Evolutionary conservation across 2,888 invertebrate genomes (phyloP), one percentile per base, ranked within the genome.

Genomic region (Drosophila atripex): DNA sequence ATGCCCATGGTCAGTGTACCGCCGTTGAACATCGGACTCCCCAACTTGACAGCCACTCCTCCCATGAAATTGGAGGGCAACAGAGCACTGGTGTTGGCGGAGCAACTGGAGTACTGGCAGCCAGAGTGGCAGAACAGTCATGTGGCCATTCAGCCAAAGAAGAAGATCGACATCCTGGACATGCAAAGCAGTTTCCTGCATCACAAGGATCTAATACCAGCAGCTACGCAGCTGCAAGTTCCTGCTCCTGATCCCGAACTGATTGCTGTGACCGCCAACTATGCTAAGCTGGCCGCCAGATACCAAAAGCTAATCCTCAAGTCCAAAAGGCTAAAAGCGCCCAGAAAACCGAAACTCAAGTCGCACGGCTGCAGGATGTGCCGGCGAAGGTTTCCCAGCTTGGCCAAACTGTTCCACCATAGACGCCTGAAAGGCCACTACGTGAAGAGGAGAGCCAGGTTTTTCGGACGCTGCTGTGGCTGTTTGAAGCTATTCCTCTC

Each of bases 1-100:
- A 43, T 60, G 6, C 86, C 90, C 8, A 90, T 90, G 90, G 89
- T 90, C 0, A 88, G 78, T 14, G 69, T 90, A 18, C 90, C 90
- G 6, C 65, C 72, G 0, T 39, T 76, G 1, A 83, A 71, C 21
- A 47, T 78, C 5, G 69, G n/a, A 14, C 21, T 65, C 7, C n/a
- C 53, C 9, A 55, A 38, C 0, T 9, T 64, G 12, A 16, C 68
- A 0, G 30, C 47, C 11, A 74, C 47, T 30, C 56, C 77, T 0
- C 65, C 79, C 0, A n/a, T 63, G n/a, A 88, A 88, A 30, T 46
- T 88, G 47, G 83, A 83, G 38, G 9, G 51, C 25, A 50, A 41
- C 38, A n/a, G 28, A 2, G 16, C 52, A 38, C 23, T 45, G 51
- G 45, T 47, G 64, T n/a, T 23, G 28, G 47, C 43, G 32, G 7